Conservation (phyloP, 2,797 vertebrate genomes). For the Epinephelus awoara region DNA sequence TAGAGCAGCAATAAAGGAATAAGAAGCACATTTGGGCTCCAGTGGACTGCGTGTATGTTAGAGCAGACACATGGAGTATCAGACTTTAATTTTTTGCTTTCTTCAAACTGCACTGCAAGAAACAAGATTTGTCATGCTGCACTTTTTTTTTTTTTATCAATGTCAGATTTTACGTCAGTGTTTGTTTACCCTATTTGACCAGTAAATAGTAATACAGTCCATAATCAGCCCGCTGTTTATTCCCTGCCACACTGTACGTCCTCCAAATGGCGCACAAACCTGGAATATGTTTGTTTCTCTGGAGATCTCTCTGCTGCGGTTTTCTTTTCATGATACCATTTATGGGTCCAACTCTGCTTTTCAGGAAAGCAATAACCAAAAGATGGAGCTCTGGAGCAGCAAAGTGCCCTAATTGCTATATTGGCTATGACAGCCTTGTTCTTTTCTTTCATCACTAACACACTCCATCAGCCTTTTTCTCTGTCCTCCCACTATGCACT, state of each 20-base stretch:
- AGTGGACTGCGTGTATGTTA: no score
- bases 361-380: constrained; percentile 45
- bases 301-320: constrained; percentile 1
- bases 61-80: no score
- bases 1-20: no score
- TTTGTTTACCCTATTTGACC: not conserved
- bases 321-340: constrained; percentile 45
- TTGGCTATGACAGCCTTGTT: constrained; percentile 64
- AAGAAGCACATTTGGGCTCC: no score
- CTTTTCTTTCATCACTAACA: constrained; percentile 71
- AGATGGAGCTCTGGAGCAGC: constrained; percentile 47
- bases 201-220: constrained; percentile 12
- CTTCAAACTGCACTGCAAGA: no score
- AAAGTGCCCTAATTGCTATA: constrained; percentile 71
- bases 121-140: no score
- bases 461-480: constrained; percentile 67
- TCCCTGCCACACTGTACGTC: not conserved
- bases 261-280: not conserved
- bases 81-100: no score
- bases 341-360: constrained; percentile 53
- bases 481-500: constrained; percentile 59
- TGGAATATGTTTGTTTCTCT: constrained; percentile 14
- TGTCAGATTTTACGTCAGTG: not conserved
- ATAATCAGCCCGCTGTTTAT: constrained; percentile 8
- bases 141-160: not conserved